A percentile compares a stretch with the other conserved stretches of the same genome.
These are phyloP conservation scores for Drosophila demipolita DNA, from an alignment of 2,888 invertebrate genomes.

Conservation along the genomic window DNA sequence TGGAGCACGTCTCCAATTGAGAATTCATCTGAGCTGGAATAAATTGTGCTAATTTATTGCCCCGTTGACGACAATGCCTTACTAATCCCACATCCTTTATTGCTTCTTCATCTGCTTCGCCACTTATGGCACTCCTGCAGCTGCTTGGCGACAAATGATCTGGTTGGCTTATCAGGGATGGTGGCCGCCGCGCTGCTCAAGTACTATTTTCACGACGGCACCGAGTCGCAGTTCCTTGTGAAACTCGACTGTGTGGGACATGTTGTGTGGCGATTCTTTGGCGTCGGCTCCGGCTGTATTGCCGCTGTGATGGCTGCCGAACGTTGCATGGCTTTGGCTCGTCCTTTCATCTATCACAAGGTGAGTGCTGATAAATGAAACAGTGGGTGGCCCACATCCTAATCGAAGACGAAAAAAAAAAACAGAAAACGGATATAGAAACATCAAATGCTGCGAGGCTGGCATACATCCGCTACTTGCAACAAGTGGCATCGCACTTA, in stretches of 20 bases:
- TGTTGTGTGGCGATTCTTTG: slow-evolving; percentile 92
- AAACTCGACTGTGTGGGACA: slow-evolving; percentile 85
- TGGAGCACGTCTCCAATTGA: slow-evolving; percentile 18
- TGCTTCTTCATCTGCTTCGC: slow-evolving; percentile 34
- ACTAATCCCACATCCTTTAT: slow-evolving; percentile 44
- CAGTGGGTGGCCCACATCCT: not conserved
- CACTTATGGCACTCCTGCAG: slow-evolving; percentile 85
- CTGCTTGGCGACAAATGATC: slow-evolving; percentile 91
- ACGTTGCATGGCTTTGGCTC: slow-evolving; percentile 93
- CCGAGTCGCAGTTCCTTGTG: slow-evolving; percentile 73
- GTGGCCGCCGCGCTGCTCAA: slow-evolving; percentile 88
- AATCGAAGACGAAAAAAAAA: not conserved
- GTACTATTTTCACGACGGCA: slow-evolving; percentile 83
- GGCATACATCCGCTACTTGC: not conserved
- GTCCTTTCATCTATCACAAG: slow-evolving; percentile 95
- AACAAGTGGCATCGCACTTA: not conserved
- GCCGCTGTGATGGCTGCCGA: slow-evolving; percentile 95
- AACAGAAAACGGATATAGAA: no score
- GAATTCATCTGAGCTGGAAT: not conserved
- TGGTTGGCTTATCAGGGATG: slow-evolving; percentile 93
- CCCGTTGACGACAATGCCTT: slow-evolving; percentile 11
- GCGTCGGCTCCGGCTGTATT: slow-evolving; percentile 94
- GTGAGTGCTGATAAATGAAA: slow-evolving; percentile 85
- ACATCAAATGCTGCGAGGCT: no score
- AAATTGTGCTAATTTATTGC: slow-evolving; percentile 49